Evolutionary conservation across 2,888 invertebrate species (phyloP), one percentile per base, ranked within the genome.

Genomic region (Ptychoptera contaminata): DNA sequence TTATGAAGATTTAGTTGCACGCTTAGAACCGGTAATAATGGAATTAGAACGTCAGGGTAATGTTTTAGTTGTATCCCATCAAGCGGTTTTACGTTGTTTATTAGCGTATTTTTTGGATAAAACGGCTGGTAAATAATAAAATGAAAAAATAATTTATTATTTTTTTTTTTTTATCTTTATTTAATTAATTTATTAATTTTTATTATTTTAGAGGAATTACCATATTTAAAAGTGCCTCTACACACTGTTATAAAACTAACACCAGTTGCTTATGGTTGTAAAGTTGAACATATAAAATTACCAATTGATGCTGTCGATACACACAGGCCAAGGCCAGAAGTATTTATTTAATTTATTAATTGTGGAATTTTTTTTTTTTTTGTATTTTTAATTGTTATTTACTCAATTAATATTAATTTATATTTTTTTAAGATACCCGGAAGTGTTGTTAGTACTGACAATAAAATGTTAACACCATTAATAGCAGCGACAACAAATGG

Each of bases 11-110:
- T 72, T 99, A 54, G 97, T 98, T 15, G 93, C 94, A 2, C 71
- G 98, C 30, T 71, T 99, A 49, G 98, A 98, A 63, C 98, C 98
- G 1, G 96, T 97, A 47, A 97, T 97, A 55, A 94, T 97, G 96
- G 97, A 98, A 69, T 68, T 98, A 58, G 97, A 98, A 68, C 70
- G 97, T 23, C 96, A 94, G 66, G 91, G 91, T 38, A 93, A 93
- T 64, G 93, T 96, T 37, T 72, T 96, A 39, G 93, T 96, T 2
- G 88, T 98, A 6, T 90, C 91, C 8, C 98, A 98, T 68, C 96
- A 98, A 68, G 97, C 97, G 1, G 96, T 90, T 47, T 72, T 97
- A 55, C 72, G 97, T 36, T 98, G 97, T 61, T 73, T 98, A 35
- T 76, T 98, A 46, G 97, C 97, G 0, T 99, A 98, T 68, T 98